Percentiles rank a stretch among this genome's conserved stretches.
Evolutionary conservation across 2,113 vertebrate genomes (phyloP).

Genomic region (Pipra filicauda): DNA sequence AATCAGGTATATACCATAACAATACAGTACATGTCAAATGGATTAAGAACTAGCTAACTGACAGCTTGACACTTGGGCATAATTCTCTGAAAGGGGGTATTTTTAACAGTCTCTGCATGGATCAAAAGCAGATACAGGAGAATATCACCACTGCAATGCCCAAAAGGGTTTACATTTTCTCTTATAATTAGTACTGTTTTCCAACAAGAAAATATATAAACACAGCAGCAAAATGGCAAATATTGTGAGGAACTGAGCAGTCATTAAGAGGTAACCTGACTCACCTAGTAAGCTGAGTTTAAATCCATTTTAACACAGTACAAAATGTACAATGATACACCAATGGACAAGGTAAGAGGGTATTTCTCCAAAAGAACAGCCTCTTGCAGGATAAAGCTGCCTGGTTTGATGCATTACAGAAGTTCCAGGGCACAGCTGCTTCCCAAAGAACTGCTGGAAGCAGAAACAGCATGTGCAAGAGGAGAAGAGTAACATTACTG

Average conservation of each 20-base stretch:
- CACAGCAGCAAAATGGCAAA: not conserved
- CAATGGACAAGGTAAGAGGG: not conserved
- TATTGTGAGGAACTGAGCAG: not conserved
- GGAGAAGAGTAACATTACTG: not conserved
- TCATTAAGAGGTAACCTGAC: not conserved
- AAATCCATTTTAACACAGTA: not conserved
- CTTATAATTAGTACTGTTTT: not conserved
- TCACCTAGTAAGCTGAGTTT: not conserved
- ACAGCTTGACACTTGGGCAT: conserved; percentile 26
- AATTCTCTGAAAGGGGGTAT: not conserved
- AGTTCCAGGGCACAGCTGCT: not conserved
- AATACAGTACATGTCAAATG: conserved; percentile 29
- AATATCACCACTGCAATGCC: rapidly evolving
- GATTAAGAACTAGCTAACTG: conserved; percentile 32
- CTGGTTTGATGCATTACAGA: not conserved
- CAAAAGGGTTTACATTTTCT: not conserved
- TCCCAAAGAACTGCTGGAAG: not conserved
- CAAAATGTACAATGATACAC: not conserved
- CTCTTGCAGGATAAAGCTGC: not conserved
- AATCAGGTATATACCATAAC: not conserved
- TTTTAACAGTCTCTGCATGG: not conserved
- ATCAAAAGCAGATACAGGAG: not conserved
- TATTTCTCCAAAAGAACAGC: not conserved
- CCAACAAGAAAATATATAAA: not conserved
- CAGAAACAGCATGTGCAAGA: not conserved